phyloP scores from a whole-genome alignment of 2,113 vertebrate species.

The Chloropsis hardwickii region DNA sequence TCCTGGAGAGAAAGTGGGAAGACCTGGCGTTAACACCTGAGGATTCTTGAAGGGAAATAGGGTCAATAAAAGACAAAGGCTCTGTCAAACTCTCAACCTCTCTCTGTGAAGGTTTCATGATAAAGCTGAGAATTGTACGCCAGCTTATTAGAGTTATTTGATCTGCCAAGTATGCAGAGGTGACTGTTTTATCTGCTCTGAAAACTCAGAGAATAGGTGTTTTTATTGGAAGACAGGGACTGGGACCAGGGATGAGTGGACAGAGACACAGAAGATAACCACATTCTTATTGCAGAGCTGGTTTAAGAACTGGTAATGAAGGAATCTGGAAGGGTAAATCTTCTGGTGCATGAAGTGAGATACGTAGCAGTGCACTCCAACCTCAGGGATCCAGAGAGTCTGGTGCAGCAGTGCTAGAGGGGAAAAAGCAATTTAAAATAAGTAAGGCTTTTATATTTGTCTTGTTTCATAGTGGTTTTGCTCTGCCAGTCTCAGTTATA shows the following conservation, averaged over 20 bases:
- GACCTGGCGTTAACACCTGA: background rate
- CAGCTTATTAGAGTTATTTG: background rate
- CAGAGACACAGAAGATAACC: background rate
- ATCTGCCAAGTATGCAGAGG: background rate
- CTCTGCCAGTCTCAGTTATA: slow-evolving; percentile 2
- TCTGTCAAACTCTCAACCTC: background rate
- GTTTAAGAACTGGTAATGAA: background rate
- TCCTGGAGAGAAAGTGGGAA: background rate
- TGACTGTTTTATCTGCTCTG: background rate
- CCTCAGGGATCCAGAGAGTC: background rate
- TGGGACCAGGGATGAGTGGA: background rate
- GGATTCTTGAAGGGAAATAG: background rate
- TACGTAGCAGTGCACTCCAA: background rate
- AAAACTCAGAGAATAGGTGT: background rate
- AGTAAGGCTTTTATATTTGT: background rate
- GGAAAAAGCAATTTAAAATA: slow-evolving; percentile 11
- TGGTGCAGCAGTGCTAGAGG: background rate
- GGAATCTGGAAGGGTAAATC: background rate
- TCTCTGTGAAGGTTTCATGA: background rate
- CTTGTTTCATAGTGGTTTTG: background rate
- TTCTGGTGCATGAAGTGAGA: background rate
- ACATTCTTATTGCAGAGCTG: background rate
- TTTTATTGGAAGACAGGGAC: background rate
- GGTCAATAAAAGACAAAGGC: background rate
- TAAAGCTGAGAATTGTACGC: background rate